These are phyloP conservation scores for Biston stratarius DNA, from an alignment of 2,888 invertebrate species.

Conservation along the genomic window DNA sequence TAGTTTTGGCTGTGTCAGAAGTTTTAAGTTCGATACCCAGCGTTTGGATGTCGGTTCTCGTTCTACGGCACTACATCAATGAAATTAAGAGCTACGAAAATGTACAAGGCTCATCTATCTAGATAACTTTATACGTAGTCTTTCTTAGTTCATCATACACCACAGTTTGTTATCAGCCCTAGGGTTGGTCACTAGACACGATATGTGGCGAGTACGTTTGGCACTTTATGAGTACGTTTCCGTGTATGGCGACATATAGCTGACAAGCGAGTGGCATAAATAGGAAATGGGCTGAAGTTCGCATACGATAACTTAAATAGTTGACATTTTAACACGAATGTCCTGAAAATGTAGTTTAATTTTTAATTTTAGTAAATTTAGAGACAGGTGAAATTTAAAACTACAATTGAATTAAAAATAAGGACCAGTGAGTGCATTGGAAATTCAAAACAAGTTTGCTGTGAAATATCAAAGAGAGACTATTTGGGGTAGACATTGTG, in stretches of 20 bases:
- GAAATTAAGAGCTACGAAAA: too few species aligned
- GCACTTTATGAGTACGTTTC: conserved; percentile 34
- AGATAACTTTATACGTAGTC: too few species aligned
- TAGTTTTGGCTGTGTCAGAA: not conserved
- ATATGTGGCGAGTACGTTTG: conserved; percentile 26
- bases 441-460: conserved; percentile 15
- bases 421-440: not conserved
- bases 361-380: too few species aligned
- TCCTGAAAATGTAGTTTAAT: too few species aligned
- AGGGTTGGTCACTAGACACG: conserved; percentile 36
- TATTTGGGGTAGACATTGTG: conserved; percentile 18
- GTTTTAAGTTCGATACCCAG: not conserved
- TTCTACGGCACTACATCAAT: too few species aligned
- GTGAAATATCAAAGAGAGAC: conserved; percentile 9
- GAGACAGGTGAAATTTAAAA: too few species aligned
- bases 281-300: conserved; percentile 5
- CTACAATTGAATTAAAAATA: not conserved
- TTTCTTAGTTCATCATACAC: too few species aligned
- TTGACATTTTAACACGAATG: conserved; percentile 5
- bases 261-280: conserved; percentile 18
- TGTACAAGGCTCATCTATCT: too few species aligned
- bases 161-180: conserved; percentile 14
- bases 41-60: too few species aligned
- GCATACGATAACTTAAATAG: not conserved
- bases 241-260: conserved; percentile 20